phyloP scores from a whole-genome alignment of 1,140 invertebrate species.

The Anastrepha ludens region DNA sequence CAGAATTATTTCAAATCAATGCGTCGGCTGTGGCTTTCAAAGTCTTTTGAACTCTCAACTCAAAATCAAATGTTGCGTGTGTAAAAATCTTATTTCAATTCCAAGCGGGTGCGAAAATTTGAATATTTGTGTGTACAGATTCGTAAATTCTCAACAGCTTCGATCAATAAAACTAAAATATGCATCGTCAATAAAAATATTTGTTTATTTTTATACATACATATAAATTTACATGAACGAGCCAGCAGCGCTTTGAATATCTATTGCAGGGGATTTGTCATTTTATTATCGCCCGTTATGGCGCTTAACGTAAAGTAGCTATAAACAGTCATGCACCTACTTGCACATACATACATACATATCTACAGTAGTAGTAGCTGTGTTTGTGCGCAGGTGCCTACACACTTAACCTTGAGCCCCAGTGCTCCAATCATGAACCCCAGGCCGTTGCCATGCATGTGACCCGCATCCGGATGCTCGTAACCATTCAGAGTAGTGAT shows the following conservation, averaged over 20 bases:
- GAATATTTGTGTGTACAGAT: no score
- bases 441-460: conserved; percentile 25
- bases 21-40: background rate
- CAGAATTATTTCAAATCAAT: background rate
- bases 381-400: background rate
- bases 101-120: no score
- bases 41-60: conserved; percentile 27
- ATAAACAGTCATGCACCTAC: background rate
- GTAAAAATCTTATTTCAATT: no score
- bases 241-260: no score
- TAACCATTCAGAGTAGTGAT: background rate
- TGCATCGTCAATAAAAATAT: no score
- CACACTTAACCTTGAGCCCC: conserved; percentile 16
- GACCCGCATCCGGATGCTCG: background rate
- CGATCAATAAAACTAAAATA: no score
- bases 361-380: background rate
- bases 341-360: background rate
- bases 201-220: background rate
- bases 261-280: no score
- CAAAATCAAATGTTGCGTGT: background rate
- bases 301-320: no score
- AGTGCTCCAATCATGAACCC: conserved; percentile 1
- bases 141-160: no score
- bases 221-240: no score
- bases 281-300: no score